Base-by-base conservation (phyloP, 2,113 vertebrate species). In the Emberiza fucata region DNA sequence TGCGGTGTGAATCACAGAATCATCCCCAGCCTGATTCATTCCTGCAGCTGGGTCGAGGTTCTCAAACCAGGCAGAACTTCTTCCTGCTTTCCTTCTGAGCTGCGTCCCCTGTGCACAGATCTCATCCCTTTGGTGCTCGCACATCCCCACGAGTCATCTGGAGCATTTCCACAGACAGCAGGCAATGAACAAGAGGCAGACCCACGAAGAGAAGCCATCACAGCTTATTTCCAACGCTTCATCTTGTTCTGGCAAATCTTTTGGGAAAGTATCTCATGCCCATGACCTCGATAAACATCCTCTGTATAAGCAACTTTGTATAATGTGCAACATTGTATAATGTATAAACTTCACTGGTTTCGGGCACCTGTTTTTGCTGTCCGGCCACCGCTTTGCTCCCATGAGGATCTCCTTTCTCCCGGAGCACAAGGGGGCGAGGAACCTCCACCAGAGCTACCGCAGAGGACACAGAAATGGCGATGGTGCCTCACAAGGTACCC, bases 91-190 rank as follows among this genome's bases (percentile, higher is more conserved):
- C 15, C 13, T 14, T 33, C 40, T 1, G 1, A 6, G 6, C 25
- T 28, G 18, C 8, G 14, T 45, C 5, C 14, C 5, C 35, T 2
- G 17, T 11, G 23, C 15, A 19, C 11, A n/a, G 37, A 16, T 86
- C 50, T 40, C 16, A 28, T 27, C 21, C 25, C 11, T 23, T 23
- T 16, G 23, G 16, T 64, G 68, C 14, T 54, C 18, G 37, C 0
- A 0, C 24, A 51, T 4, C 8, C 23, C n/a, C 35, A 9, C 5
- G 18, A 35, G 29, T 1, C 2, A 0, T 33, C 40, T 42, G 6
- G 11, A 2, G 1, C 4, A 5, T 4, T 21, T 37, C n/a, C 45
- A 61, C 1, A 11, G 48, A 2, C 51, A 39, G 17, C 0, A 4
- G 22, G 8, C 3, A 60, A 44, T 8, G 5, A 68, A 40, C 19